A percentile compares a stretch with the other conserved stretches of the same genome.
phyloP scores from a whole-genome alignment of 1,140 invertebrate genomes.

The Drosophila pseudoobscura region DNA sequence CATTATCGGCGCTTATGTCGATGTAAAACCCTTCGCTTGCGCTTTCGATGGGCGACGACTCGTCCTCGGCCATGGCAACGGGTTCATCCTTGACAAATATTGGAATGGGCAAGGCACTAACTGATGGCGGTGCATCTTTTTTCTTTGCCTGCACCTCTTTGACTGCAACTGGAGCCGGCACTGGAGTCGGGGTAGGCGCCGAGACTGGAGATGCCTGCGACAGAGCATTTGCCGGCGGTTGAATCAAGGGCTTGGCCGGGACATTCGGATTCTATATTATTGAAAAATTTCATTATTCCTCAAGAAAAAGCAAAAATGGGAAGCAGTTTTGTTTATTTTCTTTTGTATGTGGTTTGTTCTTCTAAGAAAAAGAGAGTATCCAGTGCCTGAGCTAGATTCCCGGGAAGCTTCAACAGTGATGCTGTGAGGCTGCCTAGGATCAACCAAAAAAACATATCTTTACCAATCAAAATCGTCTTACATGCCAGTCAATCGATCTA shows the following conservation, averaged over 20 bases:
- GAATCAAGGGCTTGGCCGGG: constrained; percentile 35
- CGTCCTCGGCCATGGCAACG: neutral
- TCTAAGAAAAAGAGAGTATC: neutral
- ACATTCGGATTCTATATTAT: constrained; percentile 61
- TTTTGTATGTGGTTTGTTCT: constrained; percentile 1
- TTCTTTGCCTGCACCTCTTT: neutral
- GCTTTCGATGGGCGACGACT: neutral
- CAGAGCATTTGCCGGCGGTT: constrained; percentile 1
- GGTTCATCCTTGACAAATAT: constrained; percentile 49
- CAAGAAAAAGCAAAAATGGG: neutral
- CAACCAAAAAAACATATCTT: constrained; percentile 19
- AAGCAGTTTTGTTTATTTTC: neutral
- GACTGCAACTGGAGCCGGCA: neutral
- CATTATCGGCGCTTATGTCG: constrained; percentile 30
- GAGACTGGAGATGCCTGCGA: neutral
- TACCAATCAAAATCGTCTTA: constrained; percentile 23
- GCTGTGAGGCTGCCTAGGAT: neutral
- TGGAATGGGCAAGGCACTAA: constrained; percentile 14
- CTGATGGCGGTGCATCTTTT: neutral
- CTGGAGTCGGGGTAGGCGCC: neutral
- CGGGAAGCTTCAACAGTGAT: neutral
- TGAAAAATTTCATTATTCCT: constrained; percentile 31
- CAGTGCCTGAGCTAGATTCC: neutral
- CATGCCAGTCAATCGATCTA: constrained; percentile 5
- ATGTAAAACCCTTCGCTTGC: neutral